Evolutionary conservation across 2,797 vertebrate genomes (phyloP).

Genomic region (Thamnophis elegans): DNA sequence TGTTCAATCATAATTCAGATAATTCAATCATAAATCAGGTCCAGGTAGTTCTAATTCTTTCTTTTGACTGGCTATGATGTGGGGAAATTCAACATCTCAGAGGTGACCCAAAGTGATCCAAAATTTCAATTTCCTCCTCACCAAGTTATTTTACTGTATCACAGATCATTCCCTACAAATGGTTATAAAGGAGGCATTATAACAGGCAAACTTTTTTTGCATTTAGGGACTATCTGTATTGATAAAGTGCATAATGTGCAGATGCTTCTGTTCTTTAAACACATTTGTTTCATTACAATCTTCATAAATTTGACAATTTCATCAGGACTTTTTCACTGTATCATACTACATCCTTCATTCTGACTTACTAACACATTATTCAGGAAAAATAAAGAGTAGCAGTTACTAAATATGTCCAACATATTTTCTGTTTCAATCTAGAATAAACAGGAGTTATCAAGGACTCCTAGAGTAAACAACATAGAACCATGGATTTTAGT

Average conservation of each 20-base stretch:
- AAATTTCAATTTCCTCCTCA: too few species aligned
- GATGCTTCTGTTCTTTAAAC: background rate
- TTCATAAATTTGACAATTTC: background rate
- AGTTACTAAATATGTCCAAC: background rate
- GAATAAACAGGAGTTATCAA: background rate
- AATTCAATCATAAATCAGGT: too few species aligned
- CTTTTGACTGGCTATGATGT: too few species aligned
- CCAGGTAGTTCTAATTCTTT: background rate
- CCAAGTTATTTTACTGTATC: too few species aligned
- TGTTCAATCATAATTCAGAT: too few species aligned
- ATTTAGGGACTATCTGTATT: too few species aligned
- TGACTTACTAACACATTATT: background rate
- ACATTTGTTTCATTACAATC: background rate
- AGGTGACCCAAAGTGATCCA: too few species aligned
- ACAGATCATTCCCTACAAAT: too few species aligned
- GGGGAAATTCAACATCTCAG: too few species aligned
- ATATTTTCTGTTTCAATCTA: background rate
- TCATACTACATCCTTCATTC: background rate
- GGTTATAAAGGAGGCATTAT: too few species aligned
- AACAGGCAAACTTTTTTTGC: too few species aligned
- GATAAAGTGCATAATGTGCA: too few species aligned
- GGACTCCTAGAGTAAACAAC: background rate
- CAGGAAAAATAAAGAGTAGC: background rate
- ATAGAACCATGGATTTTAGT: background rate
- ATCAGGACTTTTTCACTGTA: background rate